These are phyloP conservation scores for Anas platyrhynchos DNA, from an alignment of 2,113 vertebrate genomes.

Conservation along the genomic window DNA sequence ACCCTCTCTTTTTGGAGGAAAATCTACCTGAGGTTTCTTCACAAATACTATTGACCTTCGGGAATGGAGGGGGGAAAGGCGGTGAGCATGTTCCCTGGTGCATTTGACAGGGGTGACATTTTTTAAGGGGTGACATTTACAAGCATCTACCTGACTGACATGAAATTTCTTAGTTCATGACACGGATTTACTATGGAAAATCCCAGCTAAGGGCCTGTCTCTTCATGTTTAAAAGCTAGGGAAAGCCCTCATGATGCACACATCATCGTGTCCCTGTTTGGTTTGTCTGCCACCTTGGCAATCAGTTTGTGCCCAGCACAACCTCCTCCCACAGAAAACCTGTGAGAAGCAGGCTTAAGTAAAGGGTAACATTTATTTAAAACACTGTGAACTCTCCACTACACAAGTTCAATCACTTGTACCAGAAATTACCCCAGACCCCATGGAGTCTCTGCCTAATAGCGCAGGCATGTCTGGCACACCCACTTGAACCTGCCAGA, in stretches of 20 bases:
- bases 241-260: background rate
- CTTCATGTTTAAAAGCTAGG: background rate
- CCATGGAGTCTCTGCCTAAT: background rate
- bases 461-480: background rate
- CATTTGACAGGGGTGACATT: background rate
- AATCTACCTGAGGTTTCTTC: background rate
- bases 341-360: no score
- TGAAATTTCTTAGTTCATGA: background rate
- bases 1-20: background rate
- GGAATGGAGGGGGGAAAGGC: background rate
- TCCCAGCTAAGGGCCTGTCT: background rate
- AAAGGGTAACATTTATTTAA: background rate
- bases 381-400: background rate
- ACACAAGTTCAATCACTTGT: background rate
- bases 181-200: background rate
- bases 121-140: background rate
- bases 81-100: background rate
- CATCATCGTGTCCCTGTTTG: background rate
- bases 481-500: background rate
- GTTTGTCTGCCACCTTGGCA: background rate
- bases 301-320: background rate
- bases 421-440: background rate
- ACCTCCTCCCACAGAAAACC: background rate
- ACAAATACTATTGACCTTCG: background rate
- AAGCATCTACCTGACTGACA: background rate